These are phyloP conservation scores for Parasteatoda tepidariorum DNA, from an alignment of 1,140 invertebrate genomes.

Conservation along the genomic window DNA sequence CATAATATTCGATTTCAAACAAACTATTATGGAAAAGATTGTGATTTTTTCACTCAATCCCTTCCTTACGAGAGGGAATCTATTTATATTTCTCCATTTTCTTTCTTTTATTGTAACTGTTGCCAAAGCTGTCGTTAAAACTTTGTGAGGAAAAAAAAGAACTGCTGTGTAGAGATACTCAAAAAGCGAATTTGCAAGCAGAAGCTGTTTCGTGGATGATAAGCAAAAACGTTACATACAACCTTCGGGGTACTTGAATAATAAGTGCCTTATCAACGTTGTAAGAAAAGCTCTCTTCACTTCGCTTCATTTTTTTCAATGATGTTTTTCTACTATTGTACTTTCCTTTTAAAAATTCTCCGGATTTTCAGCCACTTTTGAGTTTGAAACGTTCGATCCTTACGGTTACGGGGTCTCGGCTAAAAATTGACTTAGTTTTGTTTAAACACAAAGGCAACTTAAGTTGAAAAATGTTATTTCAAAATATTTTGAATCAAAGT, in stretches of 20 bases:
- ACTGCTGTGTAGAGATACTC: background rate
- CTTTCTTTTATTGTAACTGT: background rate
- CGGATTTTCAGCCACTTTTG: background rate
- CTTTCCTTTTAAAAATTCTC: background rate
- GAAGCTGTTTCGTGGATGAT: conserved; percentile 26
- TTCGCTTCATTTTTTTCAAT: background rate
- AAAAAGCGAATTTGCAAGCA: conserved; percentile 18
- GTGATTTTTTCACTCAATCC: background rate
- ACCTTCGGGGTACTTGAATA: conserved; percentile 24
- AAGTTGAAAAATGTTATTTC: too few relatives aligned
- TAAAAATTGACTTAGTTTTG: background rate
- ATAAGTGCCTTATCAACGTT: conserved; percentile 15
- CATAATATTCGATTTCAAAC: background rate
- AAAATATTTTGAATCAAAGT: too few relatives aligned
- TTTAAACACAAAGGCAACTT: background rate
- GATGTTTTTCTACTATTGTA: background rate
- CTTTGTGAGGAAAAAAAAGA: background rate
- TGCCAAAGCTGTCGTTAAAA: conserved; percentile 15
- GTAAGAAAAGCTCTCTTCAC: background rate
- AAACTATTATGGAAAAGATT: background rate
- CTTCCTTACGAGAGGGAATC: background rate
- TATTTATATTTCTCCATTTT: background rate
- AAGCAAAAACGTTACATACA: conserved; percentile 16
- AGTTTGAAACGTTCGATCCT: background rate
- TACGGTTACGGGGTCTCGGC: background rate